phyloP scores from a whole-genome alignment of 2,113 vertebrate species.

The Rhynchopsitta pachyrhyncha region DNA sequence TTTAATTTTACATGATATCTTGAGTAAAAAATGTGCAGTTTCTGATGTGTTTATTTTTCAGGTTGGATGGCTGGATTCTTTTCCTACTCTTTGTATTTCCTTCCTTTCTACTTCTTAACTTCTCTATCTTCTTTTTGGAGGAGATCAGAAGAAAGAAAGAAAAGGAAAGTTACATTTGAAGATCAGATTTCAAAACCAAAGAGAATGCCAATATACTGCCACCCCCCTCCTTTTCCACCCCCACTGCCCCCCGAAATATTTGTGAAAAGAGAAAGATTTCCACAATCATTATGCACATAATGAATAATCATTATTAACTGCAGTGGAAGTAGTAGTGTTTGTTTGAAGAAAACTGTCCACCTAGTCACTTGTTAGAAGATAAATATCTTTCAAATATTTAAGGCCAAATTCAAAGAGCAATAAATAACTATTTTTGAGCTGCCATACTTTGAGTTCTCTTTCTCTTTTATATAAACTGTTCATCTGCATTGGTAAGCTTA shows the following conservation, averaged over 20 bases:
- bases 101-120: neutral
- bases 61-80: neutral
- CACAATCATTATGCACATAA: neutral
- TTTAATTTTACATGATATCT: neutral
- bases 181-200: neutral
- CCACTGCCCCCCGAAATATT: neutral
- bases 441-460: neutral
- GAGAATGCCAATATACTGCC: neutral
- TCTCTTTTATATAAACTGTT: neutral
- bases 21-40: neutral
- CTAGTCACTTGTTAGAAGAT: neutral
- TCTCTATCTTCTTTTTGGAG: neutral
- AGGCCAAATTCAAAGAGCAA: neutral
- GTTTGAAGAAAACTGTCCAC: neutral
- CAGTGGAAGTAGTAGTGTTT: neutral
- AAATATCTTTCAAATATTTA: neutral
- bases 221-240: neutral
- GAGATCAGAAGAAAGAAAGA: neutral
- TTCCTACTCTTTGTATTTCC: neutral
- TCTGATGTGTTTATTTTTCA: neutral
- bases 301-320: neutral
- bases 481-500: neutral
- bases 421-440: neutral
- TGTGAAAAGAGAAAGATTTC: neutral
- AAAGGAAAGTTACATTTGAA: neutral